Conservation (phyloP, 2,113 vertebrate species). For the Brienomyrus brachyistius region DNA sequence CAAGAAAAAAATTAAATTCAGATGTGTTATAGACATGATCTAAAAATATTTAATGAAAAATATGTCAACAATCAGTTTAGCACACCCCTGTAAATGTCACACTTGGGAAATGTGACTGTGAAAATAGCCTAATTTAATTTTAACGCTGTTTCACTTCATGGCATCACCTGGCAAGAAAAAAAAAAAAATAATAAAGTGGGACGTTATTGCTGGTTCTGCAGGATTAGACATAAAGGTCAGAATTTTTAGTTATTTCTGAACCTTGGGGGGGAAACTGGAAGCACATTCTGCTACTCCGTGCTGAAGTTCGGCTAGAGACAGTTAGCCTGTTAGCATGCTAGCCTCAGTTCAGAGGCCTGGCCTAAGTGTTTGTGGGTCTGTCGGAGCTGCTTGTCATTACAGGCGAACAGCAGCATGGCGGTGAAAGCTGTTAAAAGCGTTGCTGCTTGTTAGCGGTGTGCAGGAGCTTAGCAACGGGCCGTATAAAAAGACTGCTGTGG, state of each 20-base stretch:
- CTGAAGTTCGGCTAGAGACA: neutral
- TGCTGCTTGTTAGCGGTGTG: constrained; percentile 47
- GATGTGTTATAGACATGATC: constrained; percentile 27
- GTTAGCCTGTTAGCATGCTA: neutral
- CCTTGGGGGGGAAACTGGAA: constrained; percentile 31
- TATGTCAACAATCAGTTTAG: constrained; percentile 45
- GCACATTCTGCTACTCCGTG: neutral
- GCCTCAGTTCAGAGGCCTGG: neutral
- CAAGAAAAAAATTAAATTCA: constrained; percentile 19
- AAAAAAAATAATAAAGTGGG: constrained; percentile 18
- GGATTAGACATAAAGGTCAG: constrained; percentile 43
- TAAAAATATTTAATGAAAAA: constrained; percentile 48
- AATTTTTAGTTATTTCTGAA: constrained; percentile 36
- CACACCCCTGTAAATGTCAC: constrained; percentile 51
- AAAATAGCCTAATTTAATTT: constrained; percentile 55
- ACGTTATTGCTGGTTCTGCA: constrained; percentile 29
- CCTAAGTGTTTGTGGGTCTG: constrained; percentile 25
- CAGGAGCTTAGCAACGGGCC: constrained; percentile 32
- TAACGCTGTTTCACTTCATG: constrained; percentile 41
- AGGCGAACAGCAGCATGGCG: constrained; percentile 47
- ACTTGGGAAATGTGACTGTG: constrained; percentile 45
- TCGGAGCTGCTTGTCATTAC: constrained; percentile 52
- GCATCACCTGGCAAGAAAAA: constrained; percentile 26
- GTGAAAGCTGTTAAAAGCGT: constrained; percentile 65
- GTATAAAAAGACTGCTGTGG: constrained; percentile 25